phyloP scores from a whole-genome alignment of 2,113 vertebrate species.

The Macaca nemestrina region DNA sequence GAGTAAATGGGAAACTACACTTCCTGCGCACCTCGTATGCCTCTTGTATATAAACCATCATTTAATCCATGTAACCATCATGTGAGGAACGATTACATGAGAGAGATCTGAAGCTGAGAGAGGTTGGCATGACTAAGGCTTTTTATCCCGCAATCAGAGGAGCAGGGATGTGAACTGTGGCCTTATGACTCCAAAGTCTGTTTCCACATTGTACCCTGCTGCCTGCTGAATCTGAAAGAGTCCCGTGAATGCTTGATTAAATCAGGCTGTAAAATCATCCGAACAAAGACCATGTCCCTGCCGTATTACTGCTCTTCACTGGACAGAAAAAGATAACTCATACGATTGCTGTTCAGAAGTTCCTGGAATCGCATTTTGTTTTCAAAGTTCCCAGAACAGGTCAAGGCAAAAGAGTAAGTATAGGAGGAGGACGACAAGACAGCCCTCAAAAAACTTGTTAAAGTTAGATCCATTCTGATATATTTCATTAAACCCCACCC shows the following conservation, averaged over 20 bases:
- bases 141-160: background rate
- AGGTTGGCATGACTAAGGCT: background rate
- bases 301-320: background rate
- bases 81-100: background rate
- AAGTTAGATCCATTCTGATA: background rate
- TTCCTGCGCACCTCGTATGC: background rate
- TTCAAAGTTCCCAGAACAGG: background rate
- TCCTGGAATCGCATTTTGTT: background rate
- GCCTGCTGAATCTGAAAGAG: background rate
- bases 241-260: background rate
- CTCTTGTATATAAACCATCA: background rate
- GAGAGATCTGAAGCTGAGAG: background rate
- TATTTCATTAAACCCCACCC: background rate
- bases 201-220: background rate
- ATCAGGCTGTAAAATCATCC: background rate
- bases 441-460: background rate
- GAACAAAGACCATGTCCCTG: background rate
- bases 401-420: constrained; percentile 35
- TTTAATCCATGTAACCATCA: background rate
- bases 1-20: background rate
- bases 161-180: background rate
- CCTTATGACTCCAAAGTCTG: background rate
- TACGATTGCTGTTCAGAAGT: background rate
- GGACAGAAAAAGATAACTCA: background rate
- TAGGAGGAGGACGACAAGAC: background rate